Evolutionary conservation across 2,113 vertebrate species (phyloP), one percentile per base, ranked within the genome.

Genomic region (Myxocyprinus asiaticus): DNA sequence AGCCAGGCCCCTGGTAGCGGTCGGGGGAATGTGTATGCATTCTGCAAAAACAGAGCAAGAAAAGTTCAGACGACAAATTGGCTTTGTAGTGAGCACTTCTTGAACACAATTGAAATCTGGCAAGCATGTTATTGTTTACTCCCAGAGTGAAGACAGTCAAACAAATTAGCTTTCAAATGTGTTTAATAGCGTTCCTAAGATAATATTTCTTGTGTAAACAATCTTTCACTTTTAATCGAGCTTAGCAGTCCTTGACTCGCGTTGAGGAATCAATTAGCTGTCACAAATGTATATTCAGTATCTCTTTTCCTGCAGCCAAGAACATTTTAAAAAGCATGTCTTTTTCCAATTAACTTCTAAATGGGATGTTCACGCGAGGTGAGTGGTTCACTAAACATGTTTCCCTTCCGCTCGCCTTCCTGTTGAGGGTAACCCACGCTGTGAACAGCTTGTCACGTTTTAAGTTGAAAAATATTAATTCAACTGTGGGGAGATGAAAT

Each of bases 1-100:
- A 82, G 62, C 80, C 80, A 82, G 1, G 67, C 67, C 7, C 75
- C 80, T 22, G 80, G 80, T 22, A 82, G 67, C 7, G 75, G 75
- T 45, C 80, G 77, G 17, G 53, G 67, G 69, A 53, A 72, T 45
- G 75, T 47, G 45, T 78, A 82, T 61, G 77, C 76, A 78, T 48
- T 78, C 81, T 82, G 81, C 7, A 48, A 15, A 44, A n/a, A 15
- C 76, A n/a, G 68, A 64, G 7, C 64, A 9, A 51, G 65, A 59
- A 56, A 58, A 5, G 63, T 67, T 63, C 22, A 81, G 72, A 51
- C 44, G 15, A 22, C 48, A 62, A 10, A 69, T 44, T 56, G 56
- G 22, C 62, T 11, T 53, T 12, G n/a, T 47, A 17, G 11, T 11
- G 2, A 56, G 42, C 70, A 59, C 22, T 33, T 33, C 22, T 33